These are phyloP conservation scores for Drosophila koepferae DNA, from an alignment of 2,888 invertebrate species.

Conservation along the genomic window DNA sequence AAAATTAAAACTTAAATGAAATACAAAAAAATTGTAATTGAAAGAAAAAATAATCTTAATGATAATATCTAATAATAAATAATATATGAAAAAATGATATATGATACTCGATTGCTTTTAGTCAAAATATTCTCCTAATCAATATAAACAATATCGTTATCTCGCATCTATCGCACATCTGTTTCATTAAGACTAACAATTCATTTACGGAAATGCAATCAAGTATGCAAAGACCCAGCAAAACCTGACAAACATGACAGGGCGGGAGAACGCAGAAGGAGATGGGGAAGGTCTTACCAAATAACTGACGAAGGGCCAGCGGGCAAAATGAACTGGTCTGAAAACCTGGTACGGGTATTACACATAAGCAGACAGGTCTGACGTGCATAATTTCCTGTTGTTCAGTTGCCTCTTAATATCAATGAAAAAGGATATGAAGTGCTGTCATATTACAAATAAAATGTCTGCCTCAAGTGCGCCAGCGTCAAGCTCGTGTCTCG, in stretches of 20 bases:
- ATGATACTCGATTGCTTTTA: slow-evolving; percentile 2
- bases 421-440: slow-evolving; percentile 72
- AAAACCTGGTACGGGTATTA: slow-evolving; percentile 44
- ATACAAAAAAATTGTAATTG: not conserved
- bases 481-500: slow-evolving; percentile 8
- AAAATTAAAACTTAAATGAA: not conserved
- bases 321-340: slow-evolving; percentile 23
- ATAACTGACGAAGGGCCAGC: slow-evolving; percentile 47
- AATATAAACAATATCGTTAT: slow-evolving; percentile 15
- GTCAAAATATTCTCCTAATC: not conserved
- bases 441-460: slow-evolving; percentile 74
- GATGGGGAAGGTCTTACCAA: slow-evolving; percentile 20
- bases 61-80: not conserved
- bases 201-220: slow-evolving; percentile 65
- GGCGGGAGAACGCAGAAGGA: not conserved
- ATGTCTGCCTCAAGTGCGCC: slow-evolving; percentile 45
- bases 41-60: not conserved
- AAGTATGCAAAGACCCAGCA: slow-evolving; percentile 59
- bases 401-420: slow-evolving; percentile 53
- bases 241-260: slow-evolving; percentile 41
- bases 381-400: slow-evolving; percentile 74
- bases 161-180: slow-evolving; percentile 46
- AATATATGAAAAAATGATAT: not conserved
- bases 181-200: slow-evolving; percentile 44
- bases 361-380: slow-evolving; percentile 72